Conservation (phyloP, 2,113 vertebrate species). For the Macaca nemestrina region DNA sequence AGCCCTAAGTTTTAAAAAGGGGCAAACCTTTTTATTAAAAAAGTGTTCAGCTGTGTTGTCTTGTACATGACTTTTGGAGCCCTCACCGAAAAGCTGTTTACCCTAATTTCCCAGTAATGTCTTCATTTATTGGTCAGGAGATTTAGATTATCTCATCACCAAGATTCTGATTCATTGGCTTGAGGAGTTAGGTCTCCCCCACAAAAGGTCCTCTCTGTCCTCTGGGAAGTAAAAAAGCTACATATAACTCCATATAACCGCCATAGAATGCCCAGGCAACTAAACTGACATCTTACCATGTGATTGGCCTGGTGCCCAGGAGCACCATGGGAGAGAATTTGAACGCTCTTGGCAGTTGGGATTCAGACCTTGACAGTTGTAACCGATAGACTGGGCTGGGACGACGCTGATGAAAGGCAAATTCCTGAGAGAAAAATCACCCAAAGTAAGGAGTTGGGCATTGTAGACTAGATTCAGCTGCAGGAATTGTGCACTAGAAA, state of each 20-base stretch:
- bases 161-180: neutral
- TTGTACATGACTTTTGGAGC: neutral
- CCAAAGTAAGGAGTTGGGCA: neutral
- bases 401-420: neutral
- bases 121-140: neutral
- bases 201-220: neutral
- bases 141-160: neutral
- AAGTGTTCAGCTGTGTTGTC: neutral
- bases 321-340: slow-evolving; percentile 19
- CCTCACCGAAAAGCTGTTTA: neutral
- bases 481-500: neutral
- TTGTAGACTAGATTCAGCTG: neutral
- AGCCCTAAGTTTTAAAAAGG: neutral
- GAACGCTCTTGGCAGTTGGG: neutral
- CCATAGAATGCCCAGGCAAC: neutral
- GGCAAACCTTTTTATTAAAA: neutral
- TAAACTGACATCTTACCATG: neutral
- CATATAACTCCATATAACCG: neutral
- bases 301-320: slow-evolving; percentile 6
- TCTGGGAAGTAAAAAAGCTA: neutral
- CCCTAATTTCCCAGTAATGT: neutral
- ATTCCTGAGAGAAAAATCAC: neutral
- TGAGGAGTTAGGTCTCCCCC: neutral
- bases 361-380: neutral
- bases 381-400: neutral